phyloP scores from a whole-genome alignment of 1,140 invertebrate genomes.

The Oncopeltus fasciatus region DNA sequence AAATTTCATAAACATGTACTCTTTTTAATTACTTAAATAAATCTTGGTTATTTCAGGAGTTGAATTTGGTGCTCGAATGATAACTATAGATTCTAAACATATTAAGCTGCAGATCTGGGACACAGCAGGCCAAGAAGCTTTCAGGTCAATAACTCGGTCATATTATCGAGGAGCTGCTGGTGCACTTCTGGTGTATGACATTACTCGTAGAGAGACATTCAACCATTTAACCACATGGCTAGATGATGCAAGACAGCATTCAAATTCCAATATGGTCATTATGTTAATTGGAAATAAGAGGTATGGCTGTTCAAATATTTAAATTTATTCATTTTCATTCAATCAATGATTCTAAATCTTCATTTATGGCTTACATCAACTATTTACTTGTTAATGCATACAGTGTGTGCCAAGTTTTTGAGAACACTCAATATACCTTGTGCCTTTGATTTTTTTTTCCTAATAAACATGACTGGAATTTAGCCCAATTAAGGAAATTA shows the following conservation, averaged over 20 bases:
- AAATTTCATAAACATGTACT: no score
- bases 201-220: slow-evolving; percentile 96
- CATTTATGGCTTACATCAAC: no score
- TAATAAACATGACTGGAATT: no score
- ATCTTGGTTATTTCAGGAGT: slow-evolving; percentile 46
- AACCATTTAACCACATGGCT: slow-evolving; percentile 95
- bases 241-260: slow-evolving; percentile 98
- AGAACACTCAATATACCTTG: no score
- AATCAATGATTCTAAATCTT: no score
- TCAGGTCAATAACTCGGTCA: slow-evolving; percentile 94
- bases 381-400: no score
- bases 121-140: slow-evolving; percentile 95
- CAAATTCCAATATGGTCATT: slow-evolving; percentile 99
- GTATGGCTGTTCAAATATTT: slow-evolving; percentile 30
- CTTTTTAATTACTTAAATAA: no score
- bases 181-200: slow-evolving; percentile 94
- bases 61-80: slow-evolving; percentile 99
- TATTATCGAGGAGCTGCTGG: slow-evolving; percentile 98
- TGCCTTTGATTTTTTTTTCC: no score
- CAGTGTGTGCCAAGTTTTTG: no score
- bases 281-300: slow-evolving; percentile 93
- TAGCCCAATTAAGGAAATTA: no score
- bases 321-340: background rate
- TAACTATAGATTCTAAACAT: slow-evolving; percentile 98
- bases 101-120: slow-evolving; percentile 98